Evolutionary conservation across 2,888 invertebrate species (phyloP).

Genomic region (Serripes groenlandicus): DNA sequence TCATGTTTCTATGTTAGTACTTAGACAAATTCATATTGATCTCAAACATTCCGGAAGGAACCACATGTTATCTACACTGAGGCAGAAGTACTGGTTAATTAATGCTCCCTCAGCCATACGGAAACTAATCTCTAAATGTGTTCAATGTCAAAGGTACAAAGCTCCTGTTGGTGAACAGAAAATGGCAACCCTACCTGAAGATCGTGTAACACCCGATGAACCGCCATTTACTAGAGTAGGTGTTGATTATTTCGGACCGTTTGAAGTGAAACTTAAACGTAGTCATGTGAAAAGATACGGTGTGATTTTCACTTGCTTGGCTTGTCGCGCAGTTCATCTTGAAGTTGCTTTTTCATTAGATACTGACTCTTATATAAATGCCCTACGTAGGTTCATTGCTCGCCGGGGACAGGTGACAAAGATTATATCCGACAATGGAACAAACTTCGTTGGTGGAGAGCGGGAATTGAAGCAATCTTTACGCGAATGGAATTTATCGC

Average conservation of each 20-base stretch:
- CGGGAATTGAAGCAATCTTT: too few relatives aligned
- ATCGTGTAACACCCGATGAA: slow-evolving; percentile 71
- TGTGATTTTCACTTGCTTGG: slow-evolving; percentile 73
- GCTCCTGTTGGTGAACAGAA: too few relatives aligned
- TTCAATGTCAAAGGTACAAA: too few relatives aligned
- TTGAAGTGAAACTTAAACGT: slow-evolving; percentile 69
- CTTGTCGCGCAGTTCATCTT: slow-evolving; percentile 46
- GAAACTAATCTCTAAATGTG: too few relatives aligned
- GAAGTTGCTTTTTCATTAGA: slow-evolving; percentile 34
- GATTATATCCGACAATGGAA: slow-evolving; percentile 57
- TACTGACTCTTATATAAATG: slow-evolving; percentile 60
- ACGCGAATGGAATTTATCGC: too few relatives aligned
- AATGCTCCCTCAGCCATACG: too few relatives aligned
- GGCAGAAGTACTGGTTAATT: too few relatives aligned
- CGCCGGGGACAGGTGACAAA: slow-evolving; percentile 40
- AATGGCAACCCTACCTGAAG: slow-evolving; percentile 82
- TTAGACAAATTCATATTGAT: too few relatives aligned
- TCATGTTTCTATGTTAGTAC: slow-evolving; percentile 57
- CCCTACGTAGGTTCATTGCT: slow-evolving; percentile 41
- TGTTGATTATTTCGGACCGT: slow-evolving; percentile 2
- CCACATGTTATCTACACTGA: too few relatives aligned
- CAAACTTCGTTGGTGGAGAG: slow-evolving; percentile 60
- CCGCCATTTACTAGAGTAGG: neutral
- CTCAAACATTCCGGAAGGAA: too few relatives aligned
- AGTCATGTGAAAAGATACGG: slow-evolving; percentile 78